Base-by-base conservation (phyloP, 2,888 invertebrate species). In the Hemithea aestivaria region DNA sequence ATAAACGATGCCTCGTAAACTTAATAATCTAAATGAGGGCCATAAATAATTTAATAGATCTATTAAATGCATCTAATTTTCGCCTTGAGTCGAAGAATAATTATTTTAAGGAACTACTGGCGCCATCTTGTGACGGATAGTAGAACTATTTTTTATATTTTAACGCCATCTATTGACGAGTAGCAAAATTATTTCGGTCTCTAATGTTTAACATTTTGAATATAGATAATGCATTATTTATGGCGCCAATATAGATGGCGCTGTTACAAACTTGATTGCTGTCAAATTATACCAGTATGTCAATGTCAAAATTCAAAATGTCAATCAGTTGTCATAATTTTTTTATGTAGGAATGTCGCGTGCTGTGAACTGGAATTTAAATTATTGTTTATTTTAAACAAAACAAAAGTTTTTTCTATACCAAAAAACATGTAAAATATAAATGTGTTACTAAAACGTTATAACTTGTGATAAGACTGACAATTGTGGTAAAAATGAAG, bases 401-500 rank as follows among this genome's bases (percentile, higher is more conserved):
- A 34, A 34, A 31, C 35, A 25, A n/a, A n/a, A n/a, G 12, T 40
- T 40, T 48, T 40, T 43, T 49, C 35, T 41, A 16, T 27, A 32
- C 29, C 27, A 34, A 49, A 56, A 47, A 53, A 20, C 39, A 60
- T 63, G 63, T 58, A 50, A 59, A 48, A 40, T 36, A 36, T 36
- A 29, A 56, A 46, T 24, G 34, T 31, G 27, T 27, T 35, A 12
- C n/a, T 10, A 27, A 22, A 45, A 27, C 25, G 25, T 37, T 32
- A 41, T 38, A 40, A 23, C 39, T 28, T 36, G 40, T 41, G 34
- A 40, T 45, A 12, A 10, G 3, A 33, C 48, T 52, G 41, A 45
- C 53, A 45, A 29, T n/a, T n/a, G 47, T 56, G 47, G 56, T 27
- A 40, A 76, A 69, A 70, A 94, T 94, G 94, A 92, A 91, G 74